phyloP scores from a whole-genome alignment of 2,888 invertebrate species.

The Cremastinae sp. region DNA sequence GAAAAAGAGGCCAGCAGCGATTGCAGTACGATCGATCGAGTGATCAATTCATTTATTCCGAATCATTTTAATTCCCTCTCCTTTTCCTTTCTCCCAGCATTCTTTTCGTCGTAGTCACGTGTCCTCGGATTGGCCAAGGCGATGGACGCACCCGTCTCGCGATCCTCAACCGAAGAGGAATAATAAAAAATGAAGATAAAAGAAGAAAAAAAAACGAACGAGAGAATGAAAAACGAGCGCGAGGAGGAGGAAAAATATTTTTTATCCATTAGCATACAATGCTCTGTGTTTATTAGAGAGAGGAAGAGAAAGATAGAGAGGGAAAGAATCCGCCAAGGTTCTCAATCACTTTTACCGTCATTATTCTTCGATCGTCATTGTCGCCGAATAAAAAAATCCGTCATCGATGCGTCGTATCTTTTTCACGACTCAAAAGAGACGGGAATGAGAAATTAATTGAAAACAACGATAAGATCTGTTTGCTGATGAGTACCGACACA shows the following conservation, averaged over 20 bases:
- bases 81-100: slow-evolving; percentile 12
- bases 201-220: slow-evolving; percentile 5
- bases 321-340: slow-evolving; percentile 13
- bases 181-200: neutral
- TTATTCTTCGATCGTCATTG: slow-evolving; percentile 7
- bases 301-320: slow-evolving; percentile 4
- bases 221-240: too few relatives aligned
- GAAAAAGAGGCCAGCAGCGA: slow-evolving; percentile 35
- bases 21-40: slow-evolving; percentile 47
- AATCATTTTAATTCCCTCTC: slow-evolving; percentile 37
- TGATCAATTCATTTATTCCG: slow-evolving; percentile 37
- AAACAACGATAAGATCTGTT: neutral
- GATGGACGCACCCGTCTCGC: slow-evolving; percentile 64
- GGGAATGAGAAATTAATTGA: neutral
- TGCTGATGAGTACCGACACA: too few relatives aligned
- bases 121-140: slow-evolving; percentile 66
- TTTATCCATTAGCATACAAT: slow-evolving; percentile 76
- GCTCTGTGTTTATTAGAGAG: slow-evolving; percentile 73
- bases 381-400: neutral
- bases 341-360: slow-evolving; percentile 18
- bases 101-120: slow-evolving; percentile 37
- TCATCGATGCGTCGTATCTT: slow-evolving; percentile 16
- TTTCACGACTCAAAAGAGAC: neutral
- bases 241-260: slow-evolving; percentile 2
- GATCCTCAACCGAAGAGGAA: slow-evolving; percentile 17